Conservation (phyloP, 2,797 vertebrate species). For the Diplodus puntazzo region DNA sequence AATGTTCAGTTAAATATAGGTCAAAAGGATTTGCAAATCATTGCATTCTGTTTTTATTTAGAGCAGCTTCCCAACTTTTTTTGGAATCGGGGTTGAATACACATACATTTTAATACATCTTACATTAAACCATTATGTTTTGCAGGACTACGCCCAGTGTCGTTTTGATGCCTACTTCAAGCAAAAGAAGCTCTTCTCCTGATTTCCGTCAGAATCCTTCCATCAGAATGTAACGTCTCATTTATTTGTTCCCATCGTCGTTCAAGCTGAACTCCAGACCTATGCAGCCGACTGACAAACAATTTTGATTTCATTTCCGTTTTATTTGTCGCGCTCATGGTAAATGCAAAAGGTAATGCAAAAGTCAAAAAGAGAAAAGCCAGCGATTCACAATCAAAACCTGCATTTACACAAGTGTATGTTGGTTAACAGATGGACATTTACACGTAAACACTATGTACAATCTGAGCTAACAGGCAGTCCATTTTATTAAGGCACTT, state of each 20-base stretch:
- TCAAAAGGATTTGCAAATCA: too few relatives aligned
- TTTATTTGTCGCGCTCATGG: too few relatives aligned
- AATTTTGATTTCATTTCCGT: neutral
- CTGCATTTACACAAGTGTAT: too few relatives aligned
- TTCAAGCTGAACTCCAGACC: conserved; percentile 15
- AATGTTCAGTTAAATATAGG: too few relatives aligned
- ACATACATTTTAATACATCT: too few relatives aligned
- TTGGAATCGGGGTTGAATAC: neutral
- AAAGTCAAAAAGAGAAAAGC: too few relatives aligned
- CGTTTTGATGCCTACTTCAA: conserved; percentile 94
- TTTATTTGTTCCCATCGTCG: conserved; percentile 1
- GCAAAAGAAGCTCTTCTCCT: conserved; percentile 88
- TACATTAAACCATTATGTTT: conserved; percentile 26
- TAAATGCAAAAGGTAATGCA: too few relatives aligned
- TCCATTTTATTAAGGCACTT: conserved; percentile 11
- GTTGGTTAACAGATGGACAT: conserved; percentile 1
- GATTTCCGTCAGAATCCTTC: conserved; percentile 40
- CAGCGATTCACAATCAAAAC: too few relatives aligned
- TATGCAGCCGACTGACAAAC: conserved; percentile 30
- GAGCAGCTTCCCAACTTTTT: too few relatives aligned
- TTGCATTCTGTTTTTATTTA: too few relatives aligned
- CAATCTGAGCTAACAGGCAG: conserved; percentile 4
- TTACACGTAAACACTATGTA: conserved; percentile 3
- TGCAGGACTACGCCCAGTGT: conserved; percentile 92
- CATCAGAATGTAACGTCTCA: conserved; percentile 11